Percentiles rank a stretch among this genome's conserved stretches.
Conservation (phyloP, 2,888 invertebrate genomes). For the Graphium colonna region DNA sequence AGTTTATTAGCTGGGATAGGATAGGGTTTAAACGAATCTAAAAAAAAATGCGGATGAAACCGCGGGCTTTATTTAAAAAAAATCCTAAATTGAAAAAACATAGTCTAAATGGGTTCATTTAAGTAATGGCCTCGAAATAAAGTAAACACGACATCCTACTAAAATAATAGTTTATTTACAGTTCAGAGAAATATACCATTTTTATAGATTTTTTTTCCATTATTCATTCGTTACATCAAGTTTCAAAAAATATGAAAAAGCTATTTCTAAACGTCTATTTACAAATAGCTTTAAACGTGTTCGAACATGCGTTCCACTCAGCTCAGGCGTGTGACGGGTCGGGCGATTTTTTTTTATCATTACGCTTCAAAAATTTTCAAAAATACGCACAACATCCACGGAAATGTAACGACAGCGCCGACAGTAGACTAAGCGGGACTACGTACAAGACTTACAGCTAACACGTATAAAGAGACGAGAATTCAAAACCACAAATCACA, state of each 20-base stretch:
- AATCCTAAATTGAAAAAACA: too few relatives aligned
- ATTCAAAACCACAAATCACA: conserved; percentile 65
- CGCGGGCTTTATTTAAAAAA: too few relatives aligned
- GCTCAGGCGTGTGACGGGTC: conserved; percentile 38
- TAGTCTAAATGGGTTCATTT: too few relatives aligned
- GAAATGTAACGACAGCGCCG: conserved; percentile 34
- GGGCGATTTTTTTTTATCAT: conserved; percentile 42
- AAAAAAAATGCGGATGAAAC: too few relatives aligned
- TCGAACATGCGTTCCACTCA: conserved; percentile 28
- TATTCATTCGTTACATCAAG: conserved; percentile 37
- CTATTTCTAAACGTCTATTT: conserved; percentile 70
- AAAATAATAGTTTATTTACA: conserved; percentile 77
- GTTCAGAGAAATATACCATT: conserved; percentile 69
- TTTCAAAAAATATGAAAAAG: conserved; percentile 56
- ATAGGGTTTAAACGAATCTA: too few relatives aligned
- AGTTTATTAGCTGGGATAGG: too few relatives aligned
- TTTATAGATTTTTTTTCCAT: conserved; percentile 54
- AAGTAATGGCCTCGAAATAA: too few relatives aligned
- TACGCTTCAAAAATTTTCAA: background rate
- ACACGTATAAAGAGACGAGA: conserved; percentile 57
- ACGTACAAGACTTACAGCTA: conserved; percentile 45
- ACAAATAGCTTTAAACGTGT: conserved; percentile 60
- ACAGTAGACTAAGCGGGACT: conserved; percentile 39
- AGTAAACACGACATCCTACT: conserved; percentile 56
- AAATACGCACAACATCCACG: conserved; percentile 34